phyloP scores from a whole-genome alignment of 2,797 vertebrate species.

The Carcharodon carcharias region DNA sequence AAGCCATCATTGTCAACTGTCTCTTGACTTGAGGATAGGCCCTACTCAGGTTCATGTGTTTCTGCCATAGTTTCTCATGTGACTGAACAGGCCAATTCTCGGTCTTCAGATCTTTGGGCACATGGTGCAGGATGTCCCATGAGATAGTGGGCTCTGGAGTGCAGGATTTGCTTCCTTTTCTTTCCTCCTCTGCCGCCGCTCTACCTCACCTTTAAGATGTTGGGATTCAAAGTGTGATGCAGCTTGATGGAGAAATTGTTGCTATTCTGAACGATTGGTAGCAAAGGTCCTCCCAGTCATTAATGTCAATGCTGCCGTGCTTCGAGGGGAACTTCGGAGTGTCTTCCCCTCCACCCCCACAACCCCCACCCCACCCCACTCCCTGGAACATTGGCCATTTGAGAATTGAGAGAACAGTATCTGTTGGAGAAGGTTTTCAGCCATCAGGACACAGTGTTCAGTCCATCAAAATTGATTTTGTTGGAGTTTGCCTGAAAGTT shows the following conservation, averaged over 20 bases:
- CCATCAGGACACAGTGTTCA: neutral
- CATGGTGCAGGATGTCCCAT: neutral
- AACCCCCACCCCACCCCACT: no score
- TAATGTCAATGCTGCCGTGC: no score
- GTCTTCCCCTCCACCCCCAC: no score
- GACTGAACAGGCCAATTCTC: neutral
- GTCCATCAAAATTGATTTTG: neutral
- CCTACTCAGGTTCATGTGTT: neutral
- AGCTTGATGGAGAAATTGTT: no score
- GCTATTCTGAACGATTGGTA: no score
- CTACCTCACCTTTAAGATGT: neutral
- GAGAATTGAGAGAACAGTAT: neutral
- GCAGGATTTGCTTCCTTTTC: neutral
- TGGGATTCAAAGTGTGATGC: no score
- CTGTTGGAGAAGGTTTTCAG: neutral
- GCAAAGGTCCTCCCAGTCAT: no score
- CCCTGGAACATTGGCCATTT: neutral
- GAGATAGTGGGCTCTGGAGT: neutral
- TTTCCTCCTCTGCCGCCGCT: neutral
- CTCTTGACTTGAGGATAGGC: neutral
- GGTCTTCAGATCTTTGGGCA: neutral
- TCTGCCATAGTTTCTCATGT: neutral
- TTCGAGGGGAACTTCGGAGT: no score
- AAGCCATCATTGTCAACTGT: neutral
- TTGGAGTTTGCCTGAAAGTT: neutral